These are phyloP conservation scores for Tipula confusa DNA, from an alignment of 2,888 invertebrate genomes.

Conservation along the genomic window DNA sequence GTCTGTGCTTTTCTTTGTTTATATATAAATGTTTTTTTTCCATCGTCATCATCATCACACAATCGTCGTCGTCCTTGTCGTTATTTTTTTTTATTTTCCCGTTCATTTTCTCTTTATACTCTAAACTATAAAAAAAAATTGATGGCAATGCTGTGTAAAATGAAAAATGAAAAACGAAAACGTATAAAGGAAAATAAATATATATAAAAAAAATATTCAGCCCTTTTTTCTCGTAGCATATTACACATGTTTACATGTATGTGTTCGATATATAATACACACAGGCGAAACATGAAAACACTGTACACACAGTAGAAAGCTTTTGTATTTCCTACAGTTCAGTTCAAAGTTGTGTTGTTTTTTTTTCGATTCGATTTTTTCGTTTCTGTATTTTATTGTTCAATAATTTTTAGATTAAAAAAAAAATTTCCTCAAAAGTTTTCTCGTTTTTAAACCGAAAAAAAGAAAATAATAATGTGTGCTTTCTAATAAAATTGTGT, in stretches of 20 bases:
- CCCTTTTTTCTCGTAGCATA: background rate
- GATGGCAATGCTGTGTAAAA: background rate
- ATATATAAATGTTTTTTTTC: background rate
- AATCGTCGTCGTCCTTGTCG: constrained; percentile 25
- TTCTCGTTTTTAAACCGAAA: too few relatives aligned
- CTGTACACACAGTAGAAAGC: constrained; percentile 30
- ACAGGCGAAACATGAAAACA: constrained; percentile 14
- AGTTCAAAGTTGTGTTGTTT: constrained; percentile 29
- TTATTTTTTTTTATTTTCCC: background rate
- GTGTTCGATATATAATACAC: constrained; percentile 26
- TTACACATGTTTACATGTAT: background rate
- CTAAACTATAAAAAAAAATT: too few relatives aligned
- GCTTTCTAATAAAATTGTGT: background rate
- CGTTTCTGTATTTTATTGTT: background rate
- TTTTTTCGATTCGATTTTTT: constrained; percentile 25
- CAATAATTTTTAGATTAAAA: background rate
- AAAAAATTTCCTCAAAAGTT: background rate
- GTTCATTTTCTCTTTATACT: background rate
- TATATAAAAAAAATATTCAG: background rate
- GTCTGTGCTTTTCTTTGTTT: background rate
- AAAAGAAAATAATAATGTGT: background rate
- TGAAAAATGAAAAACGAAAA: constrained; percentile 15
- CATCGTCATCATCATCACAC: constrained; percentile 3
- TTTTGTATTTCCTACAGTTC: constrained; percentile 31
- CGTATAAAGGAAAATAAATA: background rate